A percentile compares a stretch with the other conserved stretches of the same genome.
Evolutionary conservation across 2,888 invertebrate species (phyloP).

Genomic region (Heliconius hortense): DNA sequence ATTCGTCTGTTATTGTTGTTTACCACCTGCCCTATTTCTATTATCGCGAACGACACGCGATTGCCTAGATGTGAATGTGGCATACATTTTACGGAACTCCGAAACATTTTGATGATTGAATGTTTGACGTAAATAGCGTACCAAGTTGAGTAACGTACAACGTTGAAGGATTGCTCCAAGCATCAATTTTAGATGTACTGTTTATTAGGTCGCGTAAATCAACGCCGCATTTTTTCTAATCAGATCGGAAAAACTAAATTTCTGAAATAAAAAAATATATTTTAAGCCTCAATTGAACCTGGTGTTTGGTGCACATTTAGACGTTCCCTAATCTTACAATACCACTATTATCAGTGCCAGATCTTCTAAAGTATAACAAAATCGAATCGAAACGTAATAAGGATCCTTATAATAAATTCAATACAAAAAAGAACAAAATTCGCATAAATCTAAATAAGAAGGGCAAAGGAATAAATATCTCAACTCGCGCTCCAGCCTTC

Average conservation of each 20-base stretch:
- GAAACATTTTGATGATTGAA: slow-evolving; percentile 27
- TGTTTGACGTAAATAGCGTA: slow-evolving; percentile 27
- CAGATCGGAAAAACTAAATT: not conserved
- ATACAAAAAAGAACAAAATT: slow-evolving; percentile 49
- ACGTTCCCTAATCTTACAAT: too few species aligned
- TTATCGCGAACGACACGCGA: slow-evolving; percentile 67
- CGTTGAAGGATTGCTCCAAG: not conserved
- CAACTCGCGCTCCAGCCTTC: slow-evolving; percentile 72
- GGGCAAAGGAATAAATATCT: slow-evolving; percentile 68
- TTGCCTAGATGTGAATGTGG: slow-evolving; percentile 44
- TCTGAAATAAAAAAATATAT: too few species aligned
- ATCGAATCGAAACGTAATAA: slow-evolving; percentile 42
- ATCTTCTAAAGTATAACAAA: not conserved
- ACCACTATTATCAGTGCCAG: too few species aligned
- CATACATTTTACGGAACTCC: slow-evolving; percentile 43
- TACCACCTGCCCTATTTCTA: slow-evolving; percentile 59
- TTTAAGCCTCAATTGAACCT: too few species aligned
- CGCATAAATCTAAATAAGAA: slow-evolving; percentile 67
- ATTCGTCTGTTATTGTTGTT: slow-evolving; percentile 68
- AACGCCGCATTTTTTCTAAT: not conserved
- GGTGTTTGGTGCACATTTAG: too few species aligned
- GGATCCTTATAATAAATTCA: slow-evolving; percentile 65
- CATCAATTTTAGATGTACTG: not conserved
- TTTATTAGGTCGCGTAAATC: not conserved
- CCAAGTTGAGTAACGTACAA: not conserved